phyloP scores from a whole-genome alignment of 2,113 vertebrate species.

The Paramormyrops kingsleyae region DNA sequence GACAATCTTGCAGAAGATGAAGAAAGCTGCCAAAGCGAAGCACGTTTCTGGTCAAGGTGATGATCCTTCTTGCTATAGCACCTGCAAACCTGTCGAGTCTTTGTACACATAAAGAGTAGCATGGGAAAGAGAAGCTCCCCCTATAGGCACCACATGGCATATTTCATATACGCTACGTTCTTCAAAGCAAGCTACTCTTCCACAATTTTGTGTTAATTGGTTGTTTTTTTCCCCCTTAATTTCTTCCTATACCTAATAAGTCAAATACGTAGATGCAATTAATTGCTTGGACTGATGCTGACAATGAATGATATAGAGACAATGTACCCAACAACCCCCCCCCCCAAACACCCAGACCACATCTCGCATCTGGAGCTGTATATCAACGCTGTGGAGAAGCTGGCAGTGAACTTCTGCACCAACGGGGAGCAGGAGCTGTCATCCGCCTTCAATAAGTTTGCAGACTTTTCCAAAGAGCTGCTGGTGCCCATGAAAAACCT shows the following conservation, averaged over 20 bases:
- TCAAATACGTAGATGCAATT: neutral
- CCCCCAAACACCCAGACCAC: constrained; percentile 44
- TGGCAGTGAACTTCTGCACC: constrained; percentile 52
- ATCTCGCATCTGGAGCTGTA: constrained; percentile 53
- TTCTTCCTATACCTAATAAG: neutral
- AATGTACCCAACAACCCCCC: neutral
- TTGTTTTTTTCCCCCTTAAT: neutral
- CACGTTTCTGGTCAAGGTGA: constrained; percentile 58
- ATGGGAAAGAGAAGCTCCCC: neutral
- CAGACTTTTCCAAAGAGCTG: constrained; percentile 56
- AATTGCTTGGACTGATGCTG: neutral
- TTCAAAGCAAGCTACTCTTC: neutral
- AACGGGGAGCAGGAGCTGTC: constrained; percentile 54
- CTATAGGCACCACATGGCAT: neutral
- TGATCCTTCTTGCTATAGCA: neutral
- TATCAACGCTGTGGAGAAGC: constrained; percentile 54
- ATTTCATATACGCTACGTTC: neutral
- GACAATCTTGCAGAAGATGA: constrained; percentile 59
- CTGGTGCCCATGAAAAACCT: constrained; percentile 55
- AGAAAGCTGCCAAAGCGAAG: constrained; percentile 59
- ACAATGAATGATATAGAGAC: neutral
- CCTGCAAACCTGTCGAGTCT: neutral
- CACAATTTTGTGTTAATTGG: neutral
- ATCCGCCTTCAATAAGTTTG: constrained; percentile 51
- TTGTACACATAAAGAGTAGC: neutral